A percentile compares a stretch with the other conserved stretches of the same genome.
phyloP scores from a whole-genome alignment of 1,140 invertebrate genomes.

The Drosophila nikananu region DNA sequence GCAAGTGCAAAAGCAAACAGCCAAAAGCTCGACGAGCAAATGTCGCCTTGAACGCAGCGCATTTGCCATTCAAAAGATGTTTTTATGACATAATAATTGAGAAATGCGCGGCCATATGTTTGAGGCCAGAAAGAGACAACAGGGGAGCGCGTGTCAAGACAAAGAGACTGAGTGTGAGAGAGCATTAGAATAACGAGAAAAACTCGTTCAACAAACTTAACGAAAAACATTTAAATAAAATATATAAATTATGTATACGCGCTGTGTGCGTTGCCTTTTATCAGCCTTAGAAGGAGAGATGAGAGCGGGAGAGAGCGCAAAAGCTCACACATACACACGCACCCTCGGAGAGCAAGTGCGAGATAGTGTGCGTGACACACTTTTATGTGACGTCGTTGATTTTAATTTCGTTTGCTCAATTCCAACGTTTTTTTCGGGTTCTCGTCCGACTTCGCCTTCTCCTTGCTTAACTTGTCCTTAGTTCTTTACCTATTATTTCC shows the following conservation, averaged over 20 bases:
- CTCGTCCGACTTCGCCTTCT: constrained; percentile 45
- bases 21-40: constrained; percentile 37
- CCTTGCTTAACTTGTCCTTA: constrained; percentile 18
- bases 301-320: constrained; percentile 31
- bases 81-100: constrained; percentile 76
- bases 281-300: constrained; percentile 45
- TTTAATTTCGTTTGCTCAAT: constrained; percentile 73
- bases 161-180: neutral
- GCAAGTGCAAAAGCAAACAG: constrained; percentile 30
- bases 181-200: constrained; percentile 66
- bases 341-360: neutral
- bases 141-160: neutral
- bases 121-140: constrained; percentile 10
- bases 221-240: constrained; percentile 73
- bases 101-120: constrained; percentile 44
- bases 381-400: constrained; percentile 84
- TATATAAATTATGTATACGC: constrained; percentile 79
- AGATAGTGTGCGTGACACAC: constrained; percentile 65
- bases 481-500: constrained; percentile 53
- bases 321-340: constrained; percentile 47
- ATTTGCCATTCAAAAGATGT: constrained; percentile 57
- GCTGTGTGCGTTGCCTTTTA: constrained; percentile 72
- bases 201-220: constrained; percentile 73
- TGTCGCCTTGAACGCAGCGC: constrained; percentile 61
- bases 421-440: constrained; percentile 50